Evolutionary conservation across 2,888 invertebrate genomes (phyloP).

Genomic region (Maniola hyperantus): DNA sequence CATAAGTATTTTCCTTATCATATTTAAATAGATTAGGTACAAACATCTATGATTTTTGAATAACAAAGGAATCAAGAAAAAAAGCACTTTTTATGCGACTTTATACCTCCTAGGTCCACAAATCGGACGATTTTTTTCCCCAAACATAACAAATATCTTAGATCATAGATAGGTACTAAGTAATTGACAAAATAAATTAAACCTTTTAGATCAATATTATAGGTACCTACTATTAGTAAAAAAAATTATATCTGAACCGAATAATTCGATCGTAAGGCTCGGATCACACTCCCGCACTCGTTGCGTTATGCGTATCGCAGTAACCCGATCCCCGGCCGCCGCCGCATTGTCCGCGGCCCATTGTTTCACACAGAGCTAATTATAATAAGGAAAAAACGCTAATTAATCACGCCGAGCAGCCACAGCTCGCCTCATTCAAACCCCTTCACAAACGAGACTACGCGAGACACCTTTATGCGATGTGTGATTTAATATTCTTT

Average conservation of each 20-base stretch:
- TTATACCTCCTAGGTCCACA: too few species aligned
- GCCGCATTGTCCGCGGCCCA: conserved; percentile 44
- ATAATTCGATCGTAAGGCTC: not conserved
- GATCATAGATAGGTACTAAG: too few species aligned
- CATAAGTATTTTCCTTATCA: too few species aligned
- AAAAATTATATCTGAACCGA: not conserved
- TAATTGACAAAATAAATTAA: too few species aligned
- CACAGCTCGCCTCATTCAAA: conserved; percentile 22
- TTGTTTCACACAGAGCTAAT: conserved; percentile 66
- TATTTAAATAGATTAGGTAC: too few species aligned
- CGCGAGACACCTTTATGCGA: conserved; percentile 28
- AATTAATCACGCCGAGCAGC: conserved; percentile 49
- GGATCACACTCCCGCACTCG: conserved; percentile 10
- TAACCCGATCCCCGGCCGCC: conserved; percentile 57
- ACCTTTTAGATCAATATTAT: too few species aligned
- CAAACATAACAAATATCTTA: too few species aligned
- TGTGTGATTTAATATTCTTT: conserved; percentile 26
- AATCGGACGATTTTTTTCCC: too few species aligned
- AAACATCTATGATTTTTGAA: too few species aligned
- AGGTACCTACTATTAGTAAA: too few species aligned
- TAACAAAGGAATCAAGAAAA: too few species aligned
- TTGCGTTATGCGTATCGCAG: conserved; percentile 34
- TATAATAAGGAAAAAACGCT: conserved; percentile 55
- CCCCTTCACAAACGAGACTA: conserved; percentile 16
- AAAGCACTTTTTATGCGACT: too few species aligned